Evolutionary conservation across 2,113 vertebrate genomes (phyloP).

Genomic region (Scomber japonicus): DNA sequence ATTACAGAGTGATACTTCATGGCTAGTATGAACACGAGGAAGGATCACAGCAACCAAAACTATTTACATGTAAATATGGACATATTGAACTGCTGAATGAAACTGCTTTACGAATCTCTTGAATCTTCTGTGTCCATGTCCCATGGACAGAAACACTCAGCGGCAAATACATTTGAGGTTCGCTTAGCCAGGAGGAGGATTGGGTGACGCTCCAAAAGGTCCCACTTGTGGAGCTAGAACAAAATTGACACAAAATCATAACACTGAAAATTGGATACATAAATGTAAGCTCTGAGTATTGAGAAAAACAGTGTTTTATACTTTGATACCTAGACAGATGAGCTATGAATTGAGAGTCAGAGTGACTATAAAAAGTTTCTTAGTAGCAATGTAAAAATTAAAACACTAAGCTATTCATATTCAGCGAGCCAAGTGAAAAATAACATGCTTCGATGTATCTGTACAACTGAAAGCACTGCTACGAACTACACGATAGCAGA

Average conservation of each 20-base stretch:
- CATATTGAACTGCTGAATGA: too few relatives aligned
- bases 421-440: too few relatives aligned
- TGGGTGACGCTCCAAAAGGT: not conserved
- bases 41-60: too few relatives aligned
- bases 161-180: not conserved
- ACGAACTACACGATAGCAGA: too few relatives aligned
- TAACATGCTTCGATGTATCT: too few relatives aligned
- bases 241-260: not conserved
- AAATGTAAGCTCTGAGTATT: too few relatives aligned
- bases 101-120: not conserved
- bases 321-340: not conserved
- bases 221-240: conserved; percentile 3
- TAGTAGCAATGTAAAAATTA: too few relatives aligned
- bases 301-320: not conserved
- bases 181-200: not conserved
- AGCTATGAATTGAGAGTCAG: not conserved
- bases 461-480: not conserved
- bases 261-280: not conserved
- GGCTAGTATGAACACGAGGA: too few relatives aligned
- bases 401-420: too few relatives aligned
- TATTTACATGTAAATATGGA: too few relatives aligned
- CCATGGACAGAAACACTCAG: not conserved
- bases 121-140: not conserved
- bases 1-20: too few relatives aligned
- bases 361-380: not conserved